Evolutionary conservation across 2,797 vertebrate species (phyloP), one percentile per base, ranked within the genome.

Genomic region (Bovichtus diacanthus): DNA sequence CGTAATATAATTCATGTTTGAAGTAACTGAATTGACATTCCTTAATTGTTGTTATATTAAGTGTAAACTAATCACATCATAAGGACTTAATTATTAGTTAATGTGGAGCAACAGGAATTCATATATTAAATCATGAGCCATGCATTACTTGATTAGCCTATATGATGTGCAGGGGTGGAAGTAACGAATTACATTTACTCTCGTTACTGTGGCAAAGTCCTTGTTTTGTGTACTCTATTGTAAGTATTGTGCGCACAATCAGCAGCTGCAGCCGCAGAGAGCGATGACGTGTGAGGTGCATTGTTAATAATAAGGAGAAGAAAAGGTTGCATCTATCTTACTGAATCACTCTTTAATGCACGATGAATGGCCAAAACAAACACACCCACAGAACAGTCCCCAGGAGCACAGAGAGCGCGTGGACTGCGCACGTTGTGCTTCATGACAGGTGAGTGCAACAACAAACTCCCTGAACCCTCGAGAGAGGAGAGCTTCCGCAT

Each of bases 371-470:
- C n/a, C 11, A 41, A 41, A 41, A 39, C 38, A 25, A 60, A 60
- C 58, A 21, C 21, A 29, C 56, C 21, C n/a, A n/a, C n/a, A n/a
- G n/a, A n/a, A n/a, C n/a, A n/a, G n/a, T n/a, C n/a, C n/a, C n/a
- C n/a, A n/a, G n/a, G n/a, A n/a, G n/a, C n/a, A n/a, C n/a, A n/a
- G n/a, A n/a, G n/a, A n/a, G n/a, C n/a, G n/a, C n/a, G n/a, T n/a
- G n/a, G n/a, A n/a, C n/a, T n/a, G n/a, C n/a, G n/a, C n/a, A n/a
- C n/a, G n/a, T n/a, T n/a, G n/a, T n/a, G n/a, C n/a, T n/a, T n/a
- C n/a, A n/a, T n/a, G n/a, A 44, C 25, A 44, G 59, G 59, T 62
- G 41, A 46, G 59, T 62, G n/a, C 41, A 62, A 13, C 18, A 44
- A 29, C 39, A 44, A 44, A 29, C 25, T 39, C 12, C 41, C 21